Percentiles rank a stretch among this genome's conserved stretches.
These are phyloP conservation scores for Scotopteryx bipunctaria DNA, from an alignment of 2,888 invertebrate species.

Conservation along the genomic window DNA sequence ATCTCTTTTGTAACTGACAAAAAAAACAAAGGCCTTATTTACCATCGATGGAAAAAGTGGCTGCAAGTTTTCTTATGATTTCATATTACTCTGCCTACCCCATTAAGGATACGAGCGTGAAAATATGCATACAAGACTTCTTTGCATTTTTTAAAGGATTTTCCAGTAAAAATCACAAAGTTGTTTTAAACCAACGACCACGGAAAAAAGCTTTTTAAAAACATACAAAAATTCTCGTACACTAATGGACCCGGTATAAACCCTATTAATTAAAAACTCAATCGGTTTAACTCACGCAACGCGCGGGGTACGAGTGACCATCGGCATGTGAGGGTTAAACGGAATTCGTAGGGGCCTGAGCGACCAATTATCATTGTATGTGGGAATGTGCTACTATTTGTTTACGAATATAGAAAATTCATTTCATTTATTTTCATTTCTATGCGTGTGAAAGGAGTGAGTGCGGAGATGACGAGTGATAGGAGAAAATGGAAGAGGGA, in stretches of 20 bases:
- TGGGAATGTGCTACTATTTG: slow-evolving; percentile 41
- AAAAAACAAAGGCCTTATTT: background rate
- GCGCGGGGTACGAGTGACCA: slow-evolving; percentile 42
- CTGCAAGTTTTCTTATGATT: background rate
- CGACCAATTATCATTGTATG: slow-evolving; percentile 48
- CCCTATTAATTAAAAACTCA: slow-evolving; percentile 41
- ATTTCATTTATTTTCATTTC: background rate
- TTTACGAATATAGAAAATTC: slow-evolving; percentile 25
- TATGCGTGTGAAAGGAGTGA: no score
- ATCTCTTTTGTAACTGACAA: slow-evolving; percentile 11
- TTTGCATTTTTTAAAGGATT: no score
- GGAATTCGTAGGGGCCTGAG: slow-evolving; percentile 43
- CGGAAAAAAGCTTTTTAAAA: background rate
- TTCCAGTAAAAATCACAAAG: no score
- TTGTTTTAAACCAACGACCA: no score
- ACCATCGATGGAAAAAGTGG: background rate
- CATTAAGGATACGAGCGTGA: no score
- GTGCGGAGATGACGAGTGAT: no score
- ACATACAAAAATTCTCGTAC: slow-evolving; percentile 14
- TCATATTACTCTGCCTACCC: no score
- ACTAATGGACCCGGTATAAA: slow-evolving; percentile 20
- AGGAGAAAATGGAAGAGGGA: no score
- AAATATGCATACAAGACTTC: no score
- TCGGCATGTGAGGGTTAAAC: slow-evolving; percentile 53
- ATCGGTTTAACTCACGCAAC: slow-evolving; percentile 51